These are phyloP conservation scores for Neodon shergylaensis DNA, from an alignment of 2,113 vertebrate species.

Conservation along the genomic window DNA sequence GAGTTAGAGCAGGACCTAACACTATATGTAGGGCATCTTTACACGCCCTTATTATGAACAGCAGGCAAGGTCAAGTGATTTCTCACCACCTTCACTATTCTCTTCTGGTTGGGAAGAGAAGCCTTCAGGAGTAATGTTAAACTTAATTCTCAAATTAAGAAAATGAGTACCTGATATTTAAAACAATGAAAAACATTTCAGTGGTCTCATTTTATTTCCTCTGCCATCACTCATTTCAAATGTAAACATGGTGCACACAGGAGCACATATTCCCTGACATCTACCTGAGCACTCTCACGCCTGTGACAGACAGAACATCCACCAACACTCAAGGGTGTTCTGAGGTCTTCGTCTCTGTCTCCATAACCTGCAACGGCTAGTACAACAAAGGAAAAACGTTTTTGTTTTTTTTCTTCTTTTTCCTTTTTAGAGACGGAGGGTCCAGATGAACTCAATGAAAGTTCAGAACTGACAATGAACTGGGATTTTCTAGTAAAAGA, in stretches of 20 bases:
- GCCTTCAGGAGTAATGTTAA: slow-evolving; percentile 68
- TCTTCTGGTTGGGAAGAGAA: slow-evolving; percentile 72
- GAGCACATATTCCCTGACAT: slow-evolving; percentile 81
- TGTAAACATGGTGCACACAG: slow-evolving; percentile 85
- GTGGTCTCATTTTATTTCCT: slow-evolving; percentile 77
- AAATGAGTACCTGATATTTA: slow-evolving; percentile 77
- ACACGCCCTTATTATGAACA: slow-evolving; percentile 38
- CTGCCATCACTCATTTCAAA: slow-evolving; percentile 76
- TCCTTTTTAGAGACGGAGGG: slow-evolving; percentile 51
- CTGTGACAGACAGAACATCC: slow-evolving; percentile 70
- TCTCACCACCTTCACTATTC: slow-evolving; percentile 70
- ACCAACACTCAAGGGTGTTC: slow-evolving; percentile 54
- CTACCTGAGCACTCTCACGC: slow-evolving; percentile 73
- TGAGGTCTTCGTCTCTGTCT: slow-evolving; percentile 64
- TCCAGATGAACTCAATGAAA: slow-evolving; percentile 67
- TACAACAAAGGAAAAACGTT: not conserved
- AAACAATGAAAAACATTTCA: slow-evolving; percentile 73
- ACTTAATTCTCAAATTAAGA: slow-evolving; percentile 77
- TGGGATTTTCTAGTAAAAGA: slow-evolving; percentile 72
- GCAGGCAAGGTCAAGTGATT: slow-evolving; percentile 59
- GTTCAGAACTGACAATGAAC: slow-evolving; percentile 58
- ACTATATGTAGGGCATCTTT: slow-evolving; percentile 64
- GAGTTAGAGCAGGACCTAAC: slow-evolving; percentile 73
- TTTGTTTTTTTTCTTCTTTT: not conserved
- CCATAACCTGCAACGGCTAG: slow-evolving; percentile 66